Base-by-base conservation (phyloP, 1,140 invertebrate species). In the Anthonomus grandis region DNA sequence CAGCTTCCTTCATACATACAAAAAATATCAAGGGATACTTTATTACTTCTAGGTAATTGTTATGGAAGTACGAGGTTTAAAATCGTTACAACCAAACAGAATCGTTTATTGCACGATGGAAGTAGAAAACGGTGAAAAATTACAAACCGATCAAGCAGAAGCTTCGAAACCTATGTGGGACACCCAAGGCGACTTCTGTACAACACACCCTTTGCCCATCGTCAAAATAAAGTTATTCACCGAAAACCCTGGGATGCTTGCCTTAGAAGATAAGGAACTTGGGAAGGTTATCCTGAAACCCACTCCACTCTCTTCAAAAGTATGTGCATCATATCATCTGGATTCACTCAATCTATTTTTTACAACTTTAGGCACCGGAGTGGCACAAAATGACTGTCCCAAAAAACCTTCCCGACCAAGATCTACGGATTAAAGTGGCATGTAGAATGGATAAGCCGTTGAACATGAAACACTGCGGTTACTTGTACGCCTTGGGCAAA, bases 71-170 rank as follows among this genome's bases (percentile, higher is more conserved):
- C 95, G 97, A 77, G 95, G 95, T 58, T 80, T 99, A 36, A 98
- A 98, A 76, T 96, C 93, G 25, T 78, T 99, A 63, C 88, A 95
- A 62, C 88, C 94, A 12, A 98, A 96, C 80, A 84, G 95, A 70
- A 97, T 99, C 68, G 95, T 99, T 23, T 99, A 99, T 78, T 99
- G 97, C 76, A 99, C 96, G 18, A 99, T 99, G 97, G 97, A 99
- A 80, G 95, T 98, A 1, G 96, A 99, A 76, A 91, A 90, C 52
- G 93, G 95, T 34, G 95, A 98, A 72, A 99, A 99, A 76, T 78
- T 99, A 31, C 96, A 98, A 79, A 99, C 97, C 5, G 97, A 98
- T 80, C 95, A 98, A 76, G 95, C 96, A 2, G 95, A 99, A 79
- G 96, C 95, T 12, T 96, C 93, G 0, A 98, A 98, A 78, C 96